Evolutionary conservation across 2,888 invertebrate species (phyloP).

Genomic region (Gastracanthus pulcherrimus): DNA sequence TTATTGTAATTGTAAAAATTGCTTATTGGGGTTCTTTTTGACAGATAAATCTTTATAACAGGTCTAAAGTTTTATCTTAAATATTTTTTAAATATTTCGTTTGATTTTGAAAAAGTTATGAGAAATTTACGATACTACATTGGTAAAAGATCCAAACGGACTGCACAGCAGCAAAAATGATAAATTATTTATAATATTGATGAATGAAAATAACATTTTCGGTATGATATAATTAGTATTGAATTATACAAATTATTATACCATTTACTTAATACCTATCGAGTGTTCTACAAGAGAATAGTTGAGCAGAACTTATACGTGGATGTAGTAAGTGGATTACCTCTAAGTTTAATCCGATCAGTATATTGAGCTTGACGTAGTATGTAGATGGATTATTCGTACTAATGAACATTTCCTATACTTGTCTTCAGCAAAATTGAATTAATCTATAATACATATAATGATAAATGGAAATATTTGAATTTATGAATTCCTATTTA

Average conservation of each 20-base stretch:
- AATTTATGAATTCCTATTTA: too few species aligned
- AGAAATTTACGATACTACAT: too few species aligned
- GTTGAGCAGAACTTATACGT: conserved; percentile 34
- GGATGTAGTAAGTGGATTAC: conserved; percentile 45
- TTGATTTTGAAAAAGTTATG: too few species aligned
- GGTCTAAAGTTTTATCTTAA: too few species aligned
- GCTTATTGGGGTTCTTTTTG: too few species aligned
- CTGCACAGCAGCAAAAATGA: too few species aligned
- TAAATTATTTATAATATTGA: too few species aligned
- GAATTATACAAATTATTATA: conserved; percentile 14
- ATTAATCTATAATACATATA: conserved; percentile 9
- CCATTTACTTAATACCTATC: conserved; percentile 29
- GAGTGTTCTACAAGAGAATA: conserved; percentile 13
- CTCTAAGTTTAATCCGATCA: conserved; percentile 54
- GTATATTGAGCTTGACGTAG: conserved; percentile 36
- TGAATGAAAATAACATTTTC: background rate
- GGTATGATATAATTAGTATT: background rate
- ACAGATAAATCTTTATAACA: too few species aligned
- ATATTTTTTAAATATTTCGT: too few species aligned
- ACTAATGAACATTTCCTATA: conserved; percentile 45
- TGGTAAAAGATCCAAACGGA: too few species aligned
- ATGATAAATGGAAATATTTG: too few species aligned
- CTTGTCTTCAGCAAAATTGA: background rate
- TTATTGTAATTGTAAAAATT: too few species aligned
- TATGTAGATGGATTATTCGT: conserved; percentile 48